These are phyloP conservation scores for Xestia ashworthii DNA, from an alignment of 2,888 invertebrate genomes.

Conservation along the genomic window DNA sequence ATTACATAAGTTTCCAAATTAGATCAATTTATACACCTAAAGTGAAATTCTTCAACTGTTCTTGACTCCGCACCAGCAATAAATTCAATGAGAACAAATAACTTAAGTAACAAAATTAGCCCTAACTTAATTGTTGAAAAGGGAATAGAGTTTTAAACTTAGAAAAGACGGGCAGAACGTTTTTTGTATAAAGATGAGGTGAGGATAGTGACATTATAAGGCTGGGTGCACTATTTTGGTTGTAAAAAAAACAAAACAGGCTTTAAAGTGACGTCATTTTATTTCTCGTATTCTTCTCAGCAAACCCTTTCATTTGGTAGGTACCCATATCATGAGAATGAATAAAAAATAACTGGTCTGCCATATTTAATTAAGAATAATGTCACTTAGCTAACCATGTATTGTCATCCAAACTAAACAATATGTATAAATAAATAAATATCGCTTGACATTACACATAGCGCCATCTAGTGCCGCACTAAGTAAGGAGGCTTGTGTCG, in stretches of 20 bases:
- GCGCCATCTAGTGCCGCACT: too few relatives aligned
- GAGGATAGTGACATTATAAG: constrained; percentile 40
- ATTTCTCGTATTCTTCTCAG: neutral
- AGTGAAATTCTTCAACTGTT: constrained; percentile 82
- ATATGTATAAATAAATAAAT: neutral
- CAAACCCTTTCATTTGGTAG: too few relatives aligned
- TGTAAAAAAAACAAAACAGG: neutral
- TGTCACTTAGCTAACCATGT: neutral
- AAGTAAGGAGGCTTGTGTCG: too few relatives aligned
- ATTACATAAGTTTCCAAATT: constrained; percentile 63
- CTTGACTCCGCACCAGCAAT: constrained; percentile 78
- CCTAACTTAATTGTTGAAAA: constrained; percentile 80
- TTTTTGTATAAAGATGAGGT: constrained; percentile 73
- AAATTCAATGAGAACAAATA: constrained; percentile 86
- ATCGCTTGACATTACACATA: too few relatives aligned
- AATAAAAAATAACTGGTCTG: neutral
- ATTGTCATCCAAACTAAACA: neutral
- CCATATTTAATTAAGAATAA: neutral
- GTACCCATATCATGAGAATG: neutral
- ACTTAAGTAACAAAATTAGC: constrained; percentile 83
- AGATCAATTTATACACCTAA: constrained; percentile 79
- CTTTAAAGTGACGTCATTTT: neutral
- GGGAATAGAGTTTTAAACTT: constrained; percentile 79
- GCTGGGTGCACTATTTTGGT: neutral
- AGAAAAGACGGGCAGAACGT: constrained; percentile 70